These are phyloP conservation scores for Papilio xuthus DNA, from an alignment of 1,140 invertebrate species.

Conservation along the genomic window DNA sequence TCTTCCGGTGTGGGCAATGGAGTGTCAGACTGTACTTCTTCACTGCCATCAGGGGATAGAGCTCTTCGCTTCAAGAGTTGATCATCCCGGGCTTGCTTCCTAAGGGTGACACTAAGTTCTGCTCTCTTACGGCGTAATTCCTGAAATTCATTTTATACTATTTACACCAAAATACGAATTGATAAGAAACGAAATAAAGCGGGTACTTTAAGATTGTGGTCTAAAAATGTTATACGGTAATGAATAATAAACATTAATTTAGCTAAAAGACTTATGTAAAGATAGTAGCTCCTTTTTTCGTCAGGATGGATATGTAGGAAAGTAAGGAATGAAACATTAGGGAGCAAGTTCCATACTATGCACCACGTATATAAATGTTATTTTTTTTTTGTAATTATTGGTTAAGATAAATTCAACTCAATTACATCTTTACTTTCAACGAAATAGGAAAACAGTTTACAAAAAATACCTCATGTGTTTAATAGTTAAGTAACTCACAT, in stretches of 20 bases:
- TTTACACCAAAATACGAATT: background rate
- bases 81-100: constrained; percentile 97
- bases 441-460: background rate
- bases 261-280: background rate
- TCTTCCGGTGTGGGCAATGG: constrained; percentile 80
- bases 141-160: constrained; percentile 73
- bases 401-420: background rate
- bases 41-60: constrained; percentile 82
- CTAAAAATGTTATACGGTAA: background rate
- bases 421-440: background rate
- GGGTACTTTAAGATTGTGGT: background rate
- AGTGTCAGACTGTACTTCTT: constrained; percentile 57
- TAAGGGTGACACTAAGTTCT: constrained; percentile 93
- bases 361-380: background rate
- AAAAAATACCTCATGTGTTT: constrained; percentile 10
- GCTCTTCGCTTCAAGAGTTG: constrained; percentile 97
- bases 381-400: background rate
- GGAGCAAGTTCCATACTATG: background rate
- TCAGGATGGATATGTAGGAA: no score
- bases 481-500: constrained; percentile 54
- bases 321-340: background rate
- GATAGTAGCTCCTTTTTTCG: background rate
- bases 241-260: background rate
- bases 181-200: background rate
- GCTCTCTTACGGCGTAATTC: constrained; percentile 93